Base-by-base conservation (phyloP, 2,113 vertebrate species). In the Brienomyrus longianalis region DNA sequence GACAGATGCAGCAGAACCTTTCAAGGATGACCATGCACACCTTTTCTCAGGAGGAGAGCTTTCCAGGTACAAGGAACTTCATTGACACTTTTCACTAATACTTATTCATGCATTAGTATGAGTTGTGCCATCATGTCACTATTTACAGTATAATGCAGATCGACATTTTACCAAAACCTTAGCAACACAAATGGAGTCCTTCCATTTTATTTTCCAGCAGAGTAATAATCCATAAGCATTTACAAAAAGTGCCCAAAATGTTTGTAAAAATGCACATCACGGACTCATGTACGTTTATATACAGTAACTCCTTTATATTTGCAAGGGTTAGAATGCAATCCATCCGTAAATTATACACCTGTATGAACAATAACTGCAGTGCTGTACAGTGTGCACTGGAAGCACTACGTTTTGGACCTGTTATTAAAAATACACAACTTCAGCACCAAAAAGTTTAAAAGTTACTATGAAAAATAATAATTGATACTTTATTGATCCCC, bases 1-100 rank as follows among this genome's bases (percentile, higher is more conserved):
- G 97, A 52, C 97, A 98, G 91, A 96, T 94, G 92, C 97, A 96
- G 52, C 96, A 97, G 92, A 97, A 94, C 90, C 96, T 98, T 50
- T 91, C 96, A 92, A 97, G 96, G 89, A 93, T 96, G 88, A 96
- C 97, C 80, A 96, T 96, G 92, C 96, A 95, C 92, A 96, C 93
- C 91, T 94, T 95, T 93, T 97, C 97, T 3, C 90, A 96, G 90
- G 97, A 98, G 54, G 96, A 97, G 90, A 91, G 93, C 59, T 93
- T 95, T 89, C 91, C 96, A 98, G 98, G 98, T 99, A 95, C 10
- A 89, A 31, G 70, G 21, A 19, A 87, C 48, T 35, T 80, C 2
- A 10, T 89, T 17, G n/a, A 35, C 23, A 27, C 51, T 87, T 80
- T 45, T 85, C 21, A 62, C 8, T 45, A 89, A 84, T 11, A 47